phyloP scores from a whole-genome alignment of 2,888 invertebrate genomes.

The Drosophila rellima region DNA sequence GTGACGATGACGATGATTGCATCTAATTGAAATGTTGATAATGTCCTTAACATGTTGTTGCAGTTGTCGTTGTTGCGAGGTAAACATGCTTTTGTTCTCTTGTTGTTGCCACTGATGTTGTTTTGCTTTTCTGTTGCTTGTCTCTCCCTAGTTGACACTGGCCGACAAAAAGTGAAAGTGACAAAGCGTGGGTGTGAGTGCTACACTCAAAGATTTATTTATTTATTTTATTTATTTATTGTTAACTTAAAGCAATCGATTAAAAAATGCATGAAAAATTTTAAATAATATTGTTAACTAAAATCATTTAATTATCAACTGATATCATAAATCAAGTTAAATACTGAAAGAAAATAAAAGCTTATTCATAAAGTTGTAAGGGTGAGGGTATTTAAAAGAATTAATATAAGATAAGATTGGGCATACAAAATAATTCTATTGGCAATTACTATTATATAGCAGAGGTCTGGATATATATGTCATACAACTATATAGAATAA shows the following conservation, averaged over 20 bases:
- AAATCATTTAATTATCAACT: too few relatives aligned
- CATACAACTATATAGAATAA: too few relatives aligned
- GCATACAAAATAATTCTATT: not conserved
- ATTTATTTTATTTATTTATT: too few relatives aligned
- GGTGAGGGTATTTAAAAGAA: too few relatives aligned
- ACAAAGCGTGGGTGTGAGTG: constrained; percentile 61
- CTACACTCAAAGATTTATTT: not conserved
- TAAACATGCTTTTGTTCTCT: constrained; percentile 44
- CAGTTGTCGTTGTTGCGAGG: constrained; percentile 40
- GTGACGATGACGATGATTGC: constrained; percentile 68
- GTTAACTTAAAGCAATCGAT: too few relatives aligned
- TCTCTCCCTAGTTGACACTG: not conserved
- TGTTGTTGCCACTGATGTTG: constrained; percentile 10
- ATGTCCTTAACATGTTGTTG: constrained; percentile 79
- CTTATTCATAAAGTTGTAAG: too few relatives aligned
- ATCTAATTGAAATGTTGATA: constrained; percentile 81
- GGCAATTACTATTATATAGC: not conserved
- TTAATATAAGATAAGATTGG: too few relatives aligned
- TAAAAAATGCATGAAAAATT: too few relatives aligned
- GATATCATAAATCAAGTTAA: too few relatives aligned
- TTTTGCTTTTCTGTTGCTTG: constrained; percentile 41
- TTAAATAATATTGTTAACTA: too few relatives aligned
- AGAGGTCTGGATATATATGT: too few relatives aligned
- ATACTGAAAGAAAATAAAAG: too few relatives aligned
- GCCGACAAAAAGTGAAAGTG: constrained; percentile 15